Conservation (phyloP, 2,113 vertebrate species). For the Thryonomys swinderianus region DNA sequence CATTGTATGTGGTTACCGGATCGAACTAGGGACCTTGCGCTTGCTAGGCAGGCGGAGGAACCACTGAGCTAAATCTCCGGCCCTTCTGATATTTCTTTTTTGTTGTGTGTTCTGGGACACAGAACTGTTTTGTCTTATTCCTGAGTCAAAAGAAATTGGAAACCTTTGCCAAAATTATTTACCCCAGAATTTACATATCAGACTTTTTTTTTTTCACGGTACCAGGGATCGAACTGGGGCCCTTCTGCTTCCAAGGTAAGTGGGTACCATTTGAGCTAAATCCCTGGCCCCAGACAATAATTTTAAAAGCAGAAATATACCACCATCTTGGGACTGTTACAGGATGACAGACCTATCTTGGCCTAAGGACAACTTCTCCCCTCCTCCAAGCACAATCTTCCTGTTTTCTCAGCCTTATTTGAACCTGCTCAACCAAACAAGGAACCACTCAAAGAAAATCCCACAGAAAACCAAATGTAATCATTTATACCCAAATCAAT, state of each 20-base stretch:
- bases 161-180: slow-evolving; percentile 44
- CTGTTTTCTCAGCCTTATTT: slow-evolving; percentile 65
- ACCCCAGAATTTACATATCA: slow-evolving; percentile 52
- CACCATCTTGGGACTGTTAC: neutral
- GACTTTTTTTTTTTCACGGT: no score
- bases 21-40: no score
- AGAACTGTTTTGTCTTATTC: slow-evolving; percentile 26
- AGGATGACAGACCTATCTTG: slow-evolving; percentile 12
- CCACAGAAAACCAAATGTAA: slow-evolving; percentile 37
- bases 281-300: neutral
- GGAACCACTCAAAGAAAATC: slow-evolving; percentile 55
- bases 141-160: slow-evolving; percentile 57
- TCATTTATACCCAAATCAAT: slow-evolving; percentile 19
- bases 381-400: slow-evolving; percentile 41
- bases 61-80: no score
- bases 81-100: neutral
- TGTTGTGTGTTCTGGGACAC: slow-evolving; percentile 13
- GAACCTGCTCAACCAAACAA: slow-evolving; percentile 64
- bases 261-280: no score
- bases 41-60: no score
- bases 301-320: slow-evolving; percentile 57
- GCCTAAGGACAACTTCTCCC: slow-evolving; percentile 43
- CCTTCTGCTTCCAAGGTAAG: no score
- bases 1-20: no score
- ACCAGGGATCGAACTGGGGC: no score